These are phyloP conservation scores for Rhynchonycteris naso DNA, from an alignment of 2,797 vertebrate species.

Conservation along the genomic window DNA sequence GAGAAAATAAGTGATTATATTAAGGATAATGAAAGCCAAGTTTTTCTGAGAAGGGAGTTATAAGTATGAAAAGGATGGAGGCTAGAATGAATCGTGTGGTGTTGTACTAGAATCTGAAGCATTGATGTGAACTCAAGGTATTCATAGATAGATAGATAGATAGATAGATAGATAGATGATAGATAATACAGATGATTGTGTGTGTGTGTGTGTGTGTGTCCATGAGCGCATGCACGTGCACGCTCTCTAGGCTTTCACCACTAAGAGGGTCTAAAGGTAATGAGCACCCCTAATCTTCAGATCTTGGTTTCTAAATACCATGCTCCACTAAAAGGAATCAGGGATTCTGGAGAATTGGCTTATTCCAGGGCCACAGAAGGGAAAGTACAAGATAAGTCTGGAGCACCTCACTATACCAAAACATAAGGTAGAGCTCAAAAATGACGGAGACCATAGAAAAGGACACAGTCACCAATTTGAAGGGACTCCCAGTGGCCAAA, in stretches of 20 bases:
- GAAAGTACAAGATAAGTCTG: neutral
- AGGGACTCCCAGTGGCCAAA: neutral
- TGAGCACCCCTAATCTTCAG: neutral
- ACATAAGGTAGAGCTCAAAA: neutral
- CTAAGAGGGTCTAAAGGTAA: neutral
- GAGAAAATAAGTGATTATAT: neutral
- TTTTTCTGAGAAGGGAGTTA: neutral
- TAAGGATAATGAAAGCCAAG: neutral
- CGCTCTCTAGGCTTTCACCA: neutral
- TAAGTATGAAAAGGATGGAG: neutral
- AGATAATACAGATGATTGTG: neutral
- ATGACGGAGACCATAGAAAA: neutral
- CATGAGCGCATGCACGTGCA: too few relatives aligned
- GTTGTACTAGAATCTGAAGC: neutral
- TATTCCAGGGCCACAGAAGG: neutral
- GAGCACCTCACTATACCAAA: neutral
- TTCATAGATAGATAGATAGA: neutral
- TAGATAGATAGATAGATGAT: too few relatives aligned
- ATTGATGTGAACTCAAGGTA: neutral
- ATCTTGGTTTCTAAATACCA: neutral
- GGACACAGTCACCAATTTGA: neutral
- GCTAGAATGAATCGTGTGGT: neutral
- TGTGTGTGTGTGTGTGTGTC: neutral
- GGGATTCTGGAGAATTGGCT: neutral
- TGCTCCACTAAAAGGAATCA: neutral